Base-by-base conservation (phyloP, 2,113 vertebrate species). In the Rhabdomys dilectus region DNA sequence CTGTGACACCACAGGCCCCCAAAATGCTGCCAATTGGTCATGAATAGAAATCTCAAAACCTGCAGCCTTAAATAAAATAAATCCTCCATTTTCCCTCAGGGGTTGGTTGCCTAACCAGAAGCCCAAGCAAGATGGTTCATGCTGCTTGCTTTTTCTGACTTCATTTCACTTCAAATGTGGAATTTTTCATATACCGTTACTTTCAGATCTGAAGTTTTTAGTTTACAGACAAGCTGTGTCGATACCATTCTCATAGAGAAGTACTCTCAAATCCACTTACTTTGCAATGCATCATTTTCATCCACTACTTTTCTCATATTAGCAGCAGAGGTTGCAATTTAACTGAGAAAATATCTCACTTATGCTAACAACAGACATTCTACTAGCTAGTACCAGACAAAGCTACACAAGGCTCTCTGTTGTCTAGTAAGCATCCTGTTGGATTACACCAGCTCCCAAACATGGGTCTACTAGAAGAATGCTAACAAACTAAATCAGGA, bases 311-410 rank as follows among this genome's bases (percentile, higher is more conserved):
- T 77, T 93, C 39, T 60, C 66, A 53, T 29, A 8, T 73, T 91
- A 82, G 48, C 29, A 81, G 16, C 15, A 48, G 85, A 80, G 26
- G 22, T 94, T 93, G 77, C 62, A 64, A 82, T 60, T 85, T 93
- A 70, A 93, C 68, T 93, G 72, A 94, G 78, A 93, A 93, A 91
- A 95, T 64, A n/a, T 21, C 22, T 53, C 73, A 85, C 29, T 93
- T 31, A 1, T 13, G 91, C 4, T 70, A 22, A 84, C 5, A 80
- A 29, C 13, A 95, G 78, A 26, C 1, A 64, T 17, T 51, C 29
- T 91, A 62, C 76, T 88, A 48, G 39, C 64, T 42, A 51, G 36
- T 58, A 22, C 36, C 36, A 87, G 4, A 42, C 1, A 1, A 95
- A 88, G 15, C 21, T 51, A 19, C 7, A 42, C 60, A 39, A n/a